These are phyloP conservation scores for Timandra comae DNA, from an alignment of 2,888 invertebrate species.

Conservation along the genomic window DNA sequence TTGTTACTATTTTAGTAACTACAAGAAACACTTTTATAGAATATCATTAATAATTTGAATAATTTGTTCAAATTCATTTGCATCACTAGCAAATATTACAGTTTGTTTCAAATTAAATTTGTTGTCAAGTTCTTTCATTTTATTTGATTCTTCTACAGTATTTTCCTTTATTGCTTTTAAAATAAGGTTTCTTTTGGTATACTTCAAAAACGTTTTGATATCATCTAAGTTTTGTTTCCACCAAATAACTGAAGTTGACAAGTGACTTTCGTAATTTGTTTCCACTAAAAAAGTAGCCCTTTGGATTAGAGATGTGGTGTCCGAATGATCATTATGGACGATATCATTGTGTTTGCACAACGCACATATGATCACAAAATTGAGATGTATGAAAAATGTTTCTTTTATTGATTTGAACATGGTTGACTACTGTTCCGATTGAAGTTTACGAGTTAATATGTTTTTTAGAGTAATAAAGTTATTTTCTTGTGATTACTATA, in stretches of 20 bases:
- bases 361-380: too few relatives aligned
- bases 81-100: slow-evolving; percentile 31
- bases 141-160: slow-evolving; percentile 11
- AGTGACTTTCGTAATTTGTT: too few relatives aligned
- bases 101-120: slow-evolving; percentile 31
- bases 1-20: slow-evolving; percentile 19
- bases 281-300: too few relatives aligned
- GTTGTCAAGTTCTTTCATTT: slow-evolving; percentile 18
- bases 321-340: too few relatives aligned
- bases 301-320: too few relatives aligned
- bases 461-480: too few relatives aligned
- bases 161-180: slow-evolving; percentile 20
- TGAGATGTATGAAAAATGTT: too few relatives aligned
- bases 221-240: slow-evolving; percentile 17
- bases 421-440: too few relatives aligned
- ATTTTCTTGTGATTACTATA: too few relatives aligned
- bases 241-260: slow-evolving; percentile 42
- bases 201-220: slow-evolving; percentile 27
- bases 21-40: slow-evolving; percentile 37
- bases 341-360: too few relatives aligned
- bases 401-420: too few relatives aligned
- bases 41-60: slow-evolving; percentile 25
- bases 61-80: slow-evolving; percentile 32
- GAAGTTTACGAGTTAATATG: too few relatives aligned
- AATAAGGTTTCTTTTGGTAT: slow-evolving; percentile 29